Evolutionary conservation across 2,888 invertebrate species (phyloP), one percentile per base, ranked within the genome.

Genomic region (Leucoptera coffeella): DNA sequence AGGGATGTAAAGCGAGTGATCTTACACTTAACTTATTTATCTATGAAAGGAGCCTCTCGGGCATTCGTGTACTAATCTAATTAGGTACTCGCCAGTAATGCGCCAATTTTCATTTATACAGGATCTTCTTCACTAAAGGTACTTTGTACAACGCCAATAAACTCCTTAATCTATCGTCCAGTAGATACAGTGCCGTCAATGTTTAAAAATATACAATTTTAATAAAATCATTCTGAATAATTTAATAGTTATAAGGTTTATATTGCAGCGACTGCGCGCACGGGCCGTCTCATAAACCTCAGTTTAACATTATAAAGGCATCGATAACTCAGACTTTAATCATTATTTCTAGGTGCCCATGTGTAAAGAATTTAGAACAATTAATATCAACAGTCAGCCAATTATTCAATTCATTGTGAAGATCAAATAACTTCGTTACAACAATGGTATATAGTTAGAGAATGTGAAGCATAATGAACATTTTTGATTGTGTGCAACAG

Each of bases 31-130:
- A 51, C 50, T 45, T 45, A 45, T 43, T 46, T 64, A 65, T 61
- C 54, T 60, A 46, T 17, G 51, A 52, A 50, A 41, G 56, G 65
- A 67, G 67, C 67, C 65, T 67, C 39, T 40, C 29, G 53, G 67
- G 62, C 64, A 55, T 46, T 47, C 51, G 56, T 54, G 56, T 50
- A 52, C 62, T 69, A 67, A 46, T 49, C 67, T 69, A 69, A 64
- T 69, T 62, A 69, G 69, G 69, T 69, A 69, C 69, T 67, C 67
- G 64, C 67, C 65, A 69, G 69, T 67, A 69, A 69, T 69, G 69
- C 69, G 69, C 67, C 67, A 65, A 69, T 64, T 59, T 53, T 59
- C 52, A 52, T 56, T 54, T 61, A 61, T 48, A 32, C 32, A 30
- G 15, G 27, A 54, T 45, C 47, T 58, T 62, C 60, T 61, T 60